These are phyloP conservation scores for Pseudorhiza aurosa DNA, from an alignment of 30 jellyfish, hydroid and myxozoan genomes.

Conservation along the genomic window DNA sequence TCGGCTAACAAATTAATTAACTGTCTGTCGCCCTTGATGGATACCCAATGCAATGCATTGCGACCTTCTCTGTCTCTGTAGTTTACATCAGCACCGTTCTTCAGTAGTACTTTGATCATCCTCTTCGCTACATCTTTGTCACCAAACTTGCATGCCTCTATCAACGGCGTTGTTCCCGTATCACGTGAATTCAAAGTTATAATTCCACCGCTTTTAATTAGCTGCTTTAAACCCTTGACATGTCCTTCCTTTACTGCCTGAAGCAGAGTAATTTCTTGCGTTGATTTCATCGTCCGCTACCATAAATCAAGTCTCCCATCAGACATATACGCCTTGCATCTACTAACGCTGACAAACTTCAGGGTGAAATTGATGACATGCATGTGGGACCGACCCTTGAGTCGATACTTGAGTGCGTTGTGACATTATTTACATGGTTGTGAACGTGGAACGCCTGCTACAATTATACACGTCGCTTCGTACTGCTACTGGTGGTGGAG, in stretches of 20 bases:
- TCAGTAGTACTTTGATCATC: constrained; percentile 49
- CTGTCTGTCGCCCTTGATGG: constrained; percentile 40
- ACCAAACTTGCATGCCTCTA: constrained; percentile 62
- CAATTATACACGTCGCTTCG: no score
- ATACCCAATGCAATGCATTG: constrained; percentile 67
- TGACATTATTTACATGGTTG: no score
- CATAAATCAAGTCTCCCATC: no score
- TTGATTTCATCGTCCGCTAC: not conserved
- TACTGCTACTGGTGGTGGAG: no score
- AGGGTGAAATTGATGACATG: no score
- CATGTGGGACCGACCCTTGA: no score
- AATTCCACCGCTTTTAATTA: constrained; percentile 32
- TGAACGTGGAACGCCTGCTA: no score
- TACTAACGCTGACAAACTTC: no score
- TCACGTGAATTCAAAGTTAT: constrained; percentile 17
- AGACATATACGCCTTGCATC: no score
- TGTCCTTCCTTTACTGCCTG: constrained; percentile 66
- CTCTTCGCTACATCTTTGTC: constrained; percentile 49
- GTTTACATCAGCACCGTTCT: constrained; percentile 53
- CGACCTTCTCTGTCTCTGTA: constrained; percentile 56
- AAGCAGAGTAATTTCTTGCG: constrained; percentile 26
- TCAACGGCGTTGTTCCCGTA: constrained; percentile 61
- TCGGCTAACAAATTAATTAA: constrained; percentile 19
- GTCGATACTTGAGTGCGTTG: no score
- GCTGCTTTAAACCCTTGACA: constrained; percentile 31